Evolutionary conservation across 2,113 vertebrate genomes (phyloP).

Genomic region (Sylvilagus bachmani): DNA sequence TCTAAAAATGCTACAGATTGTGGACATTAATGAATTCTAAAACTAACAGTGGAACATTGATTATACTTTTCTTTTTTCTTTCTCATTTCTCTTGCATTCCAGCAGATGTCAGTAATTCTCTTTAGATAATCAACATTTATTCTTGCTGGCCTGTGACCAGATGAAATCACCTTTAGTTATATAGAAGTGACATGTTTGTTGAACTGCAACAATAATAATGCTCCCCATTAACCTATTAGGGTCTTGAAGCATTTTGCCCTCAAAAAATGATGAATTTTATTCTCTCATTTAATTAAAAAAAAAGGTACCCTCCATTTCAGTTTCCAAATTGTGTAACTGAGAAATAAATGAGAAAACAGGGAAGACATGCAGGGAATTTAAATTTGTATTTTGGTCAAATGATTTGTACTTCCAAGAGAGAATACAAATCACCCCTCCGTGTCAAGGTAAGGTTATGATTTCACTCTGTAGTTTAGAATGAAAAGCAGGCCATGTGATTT

Average conservation of each 20-base stretch:
- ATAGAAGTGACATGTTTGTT: conserved; percentile 26
- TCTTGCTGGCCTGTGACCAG: background rate
- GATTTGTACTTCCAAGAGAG: background rate
- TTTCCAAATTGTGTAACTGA: conserved; percentile 37
- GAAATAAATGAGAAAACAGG: conserved; percentile 36
- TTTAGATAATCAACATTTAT: background rate
- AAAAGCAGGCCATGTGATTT: background rate
- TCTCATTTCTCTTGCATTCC: conserved; percentile 65
- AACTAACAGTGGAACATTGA: background rate
- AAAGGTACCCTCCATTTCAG: background rate
- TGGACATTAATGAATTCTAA: background rate
- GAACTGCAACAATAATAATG: conserved; percentile 6
- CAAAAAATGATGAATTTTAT: conserved; percentile 41
- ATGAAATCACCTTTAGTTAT: conserved; percentile 41
- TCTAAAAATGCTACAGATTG: background rate
- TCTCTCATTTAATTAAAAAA: conserved; percentile 52
- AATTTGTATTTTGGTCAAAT: conserved; percentile 50
- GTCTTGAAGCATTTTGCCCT: background rate
- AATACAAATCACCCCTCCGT: background rate
- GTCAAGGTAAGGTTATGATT: background rate
- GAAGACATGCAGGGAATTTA: conserved; percentile 10
- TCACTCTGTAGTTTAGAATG: background rate
- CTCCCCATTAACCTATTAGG: conserved; percentile 5
- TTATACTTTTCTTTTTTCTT: background rate
- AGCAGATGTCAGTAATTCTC: conserved; percentile 87